Evolutionary conservation across 2,888 invertebrate genomes (phyloP).

Genomic region (Lampropteryx suffumata): DNA sequence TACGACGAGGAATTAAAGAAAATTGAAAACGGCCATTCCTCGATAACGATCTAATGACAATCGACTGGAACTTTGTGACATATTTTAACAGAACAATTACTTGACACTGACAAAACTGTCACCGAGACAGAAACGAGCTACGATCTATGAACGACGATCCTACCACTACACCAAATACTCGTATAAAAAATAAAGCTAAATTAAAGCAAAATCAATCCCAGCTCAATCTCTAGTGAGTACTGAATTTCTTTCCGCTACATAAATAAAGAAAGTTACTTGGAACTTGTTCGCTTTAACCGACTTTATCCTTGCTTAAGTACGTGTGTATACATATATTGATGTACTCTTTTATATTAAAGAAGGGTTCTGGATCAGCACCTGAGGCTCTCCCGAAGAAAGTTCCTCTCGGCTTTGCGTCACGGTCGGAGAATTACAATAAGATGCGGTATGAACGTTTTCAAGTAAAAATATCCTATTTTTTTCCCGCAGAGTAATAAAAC

Average conservation of each 20-base stretch:
- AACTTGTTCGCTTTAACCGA: constrained; percentile 11
- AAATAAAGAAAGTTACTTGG: constrained; percentile 13
- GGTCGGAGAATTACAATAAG: constrained; percentile 31
- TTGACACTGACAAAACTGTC: too few relatives aligned
- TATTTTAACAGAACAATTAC: too few relatives aligned
- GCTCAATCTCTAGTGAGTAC: neutral
- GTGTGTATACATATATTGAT: constrained; percentile 32
- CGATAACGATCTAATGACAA: too few relatives aligned
- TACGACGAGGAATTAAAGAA: too few relatives aligned
- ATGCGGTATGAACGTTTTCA: constrained; percentile 16
- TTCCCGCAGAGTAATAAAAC: constrained; percentile 3
- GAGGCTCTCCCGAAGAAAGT: constrained; percentile 20
- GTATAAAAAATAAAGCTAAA: too few relatives aligned
- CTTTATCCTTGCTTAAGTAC: constrained; percentile 26
- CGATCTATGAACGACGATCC: too few relatives aligned
- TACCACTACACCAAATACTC: too few relatives aligned
- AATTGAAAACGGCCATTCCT: too few relatives aligned
- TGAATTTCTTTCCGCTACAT: constrained; percentile 3
- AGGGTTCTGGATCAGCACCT: constrained; percentile 34
- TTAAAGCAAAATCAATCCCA: neutral
- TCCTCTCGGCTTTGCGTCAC: constrained; percentile 19
- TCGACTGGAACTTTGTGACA: too few relatives aligned
- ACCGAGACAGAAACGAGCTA: too few relatives aligned
- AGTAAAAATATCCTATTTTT: constrained; percentile 10
- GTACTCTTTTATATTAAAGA: constrained; percentile 35